Base-by-base conservation (phyloP, 92 coral and sea anemone genomes). In the Palythoa grandiflora region DNA sequence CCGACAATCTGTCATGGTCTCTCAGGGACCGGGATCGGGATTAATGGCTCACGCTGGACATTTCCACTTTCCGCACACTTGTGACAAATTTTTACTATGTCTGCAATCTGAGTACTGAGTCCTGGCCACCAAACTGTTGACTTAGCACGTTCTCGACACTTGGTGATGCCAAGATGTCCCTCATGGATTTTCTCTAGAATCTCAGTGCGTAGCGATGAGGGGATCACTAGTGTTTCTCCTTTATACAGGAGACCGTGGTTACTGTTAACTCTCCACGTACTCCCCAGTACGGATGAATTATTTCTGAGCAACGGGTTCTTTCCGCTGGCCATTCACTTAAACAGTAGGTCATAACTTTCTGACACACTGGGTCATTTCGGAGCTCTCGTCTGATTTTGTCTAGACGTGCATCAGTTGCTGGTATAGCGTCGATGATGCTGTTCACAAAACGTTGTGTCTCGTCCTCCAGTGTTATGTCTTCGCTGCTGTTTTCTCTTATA, bases 81-180 rank as follows among this genome's bases (percentile, higher is more conserved):
- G 35, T 68, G 73, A 20, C 37, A 68, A 68, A 20, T 68, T 6
- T 68, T 21, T 68, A 68, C 38, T 20, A 68, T n/a, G 35, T 68
- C 73, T 6, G 73, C 73, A 68, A 68, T 68, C 73, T 68, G 73
- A 38, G 37, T 68, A 28, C 73, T 68, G 73, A 68, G 38, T 12
- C 73, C 73, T 19, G 7, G 38, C 38, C 73, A 68, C 73, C 38
- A 68, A 68, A n/a, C 73, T 68, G 73, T 68, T 16, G 73, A 68
- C 17, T 68, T 68, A n/a, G 73, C 73, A n/a, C 73, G 7, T n/a
- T 68, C 38, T 10, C 38, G 38, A 68, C 73, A 68, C 60, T 68
- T 21, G 6, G 73, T 68, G 35, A 68, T 68, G 35, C 73, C 73
- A 28, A 68, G 73, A 3, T 68, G 73, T 11, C 12, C 38, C 38